Conservation (phyloP, 2,888 invertebrate species). For the Frankliniella intonsa region DNA sequence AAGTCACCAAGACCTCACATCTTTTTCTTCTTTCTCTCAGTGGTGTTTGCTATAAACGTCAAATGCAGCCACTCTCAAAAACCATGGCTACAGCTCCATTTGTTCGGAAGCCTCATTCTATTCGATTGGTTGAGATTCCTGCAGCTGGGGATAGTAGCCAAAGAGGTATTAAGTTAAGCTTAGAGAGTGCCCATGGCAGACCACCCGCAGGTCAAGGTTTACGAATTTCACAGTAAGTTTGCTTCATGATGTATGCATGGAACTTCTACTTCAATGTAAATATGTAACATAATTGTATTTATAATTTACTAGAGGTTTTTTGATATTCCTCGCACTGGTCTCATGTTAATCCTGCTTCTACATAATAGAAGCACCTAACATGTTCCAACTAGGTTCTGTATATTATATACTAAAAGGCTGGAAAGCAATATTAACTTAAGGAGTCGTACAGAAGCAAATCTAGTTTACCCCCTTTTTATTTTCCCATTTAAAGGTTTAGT, state of each 20-base stretch:
- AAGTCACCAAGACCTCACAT: slow-evolving; percentile 12
- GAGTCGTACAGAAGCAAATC: no score
- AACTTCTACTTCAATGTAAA: no score
- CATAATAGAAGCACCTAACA: no score
- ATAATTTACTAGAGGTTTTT: no score
- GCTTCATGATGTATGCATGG: neutral
- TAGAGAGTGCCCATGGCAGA: slow-evolving; percentile 49
- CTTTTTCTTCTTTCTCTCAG: slow-evolving; percentile 46
- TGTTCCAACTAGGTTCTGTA: no score
- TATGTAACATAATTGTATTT: no score
- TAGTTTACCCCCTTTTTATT: no score
- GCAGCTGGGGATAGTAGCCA: slow-evolving; percentile 53
- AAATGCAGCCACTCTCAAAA: slow-evolving; percentile 59
- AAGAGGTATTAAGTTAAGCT: slow-evolving; percentile 59
- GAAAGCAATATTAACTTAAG: no score
- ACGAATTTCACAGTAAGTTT: slow-evolving; percentile 65
- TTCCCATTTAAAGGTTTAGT: neutral
- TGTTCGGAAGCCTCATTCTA: slow-evolving; percentile 65
- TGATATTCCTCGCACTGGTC: no score
- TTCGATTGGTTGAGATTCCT: slow-evolving; percentile 77
- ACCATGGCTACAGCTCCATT: slow-evolving; percentile 52
- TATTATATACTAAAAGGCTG: no score
- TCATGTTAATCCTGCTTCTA: no score
- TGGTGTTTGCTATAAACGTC: slow-evolving; percentile 70
- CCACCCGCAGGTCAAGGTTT: slow-evolving; percentile 51